Percentiles rank a stretch among this genome's conserved stretches.
Evolutionary conservation across 2,797 vertebrate species (phyloP).

Genomic region (Rhadinocentrus ornatus): DNA sequence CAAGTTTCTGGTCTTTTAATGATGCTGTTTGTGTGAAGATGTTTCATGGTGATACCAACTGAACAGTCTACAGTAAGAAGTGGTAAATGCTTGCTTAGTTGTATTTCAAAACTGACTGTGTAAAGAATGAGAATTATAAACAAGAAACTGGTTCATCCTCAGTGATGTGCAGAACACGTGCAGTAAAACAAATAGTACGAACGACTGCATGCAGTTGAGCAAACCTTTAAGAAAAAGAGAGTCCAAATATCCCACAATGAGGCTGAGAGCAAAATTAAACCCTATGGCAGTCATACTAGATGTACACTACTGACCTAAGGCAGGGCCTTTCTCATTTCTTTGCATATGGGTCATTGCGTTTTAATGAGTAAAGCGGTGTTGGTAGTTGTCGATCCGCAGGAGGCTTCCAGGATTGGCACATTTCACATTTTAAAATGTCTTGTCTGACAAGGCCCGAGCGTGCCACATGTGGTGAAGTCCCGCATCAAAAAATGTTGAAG

Average conservation of each 20-base stretch:
- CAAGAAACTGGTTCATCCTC: constrained; percentile 45
- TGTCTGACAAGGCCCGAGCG: constrained; percentile 57
- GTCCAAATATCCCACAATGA: constrained; percentile 53
- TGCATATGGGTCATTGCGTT: constrained; percentile 83
- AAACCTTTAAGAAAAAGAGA: constrained; percentile 53
- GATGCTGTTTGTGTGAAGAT: constrained; percentile 58
- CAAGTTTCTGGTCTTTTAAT: constrained; percentile 88
- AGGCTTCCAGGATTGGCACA: constrained; percentile 75
- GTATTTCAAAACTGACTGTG: constrained; percentile 56
- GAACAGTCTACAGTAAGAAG: constrained; percentile 79
- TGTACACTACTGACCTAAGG: constrained; percentile 56
- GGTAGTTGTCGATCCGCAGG: constrained; percentile 61
- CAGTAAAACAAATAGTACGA: constrained; percentile 64
- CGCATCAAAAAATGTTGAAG: constrained; percentile 48
- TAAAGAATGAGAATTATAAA: constrained; percentile 53
- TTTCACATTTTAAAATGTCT: constrained; percentile 74
- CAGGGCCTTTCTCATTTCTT: constrained; percentile 63
- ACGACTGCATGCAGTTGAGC: constrained; percentile 73
- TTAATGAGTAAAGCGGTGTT: constrained; percentile 69
- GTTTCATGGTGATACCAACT: constrained; percentile 53
- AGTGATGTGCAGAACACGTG: constrained; percentile 61
- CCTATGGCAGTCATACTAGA: constrained; percentile 42
- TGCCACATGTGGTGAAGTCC: constrained; percentile 54
- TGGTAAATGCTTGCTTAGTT: constrained; percentile 62
- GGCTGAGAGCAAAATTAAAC: constrained; percentile 55